Evolutionary conservation across 2,113 vertebrate species (phyloP).

Genomic region (Parotia lawesii): DNA sequence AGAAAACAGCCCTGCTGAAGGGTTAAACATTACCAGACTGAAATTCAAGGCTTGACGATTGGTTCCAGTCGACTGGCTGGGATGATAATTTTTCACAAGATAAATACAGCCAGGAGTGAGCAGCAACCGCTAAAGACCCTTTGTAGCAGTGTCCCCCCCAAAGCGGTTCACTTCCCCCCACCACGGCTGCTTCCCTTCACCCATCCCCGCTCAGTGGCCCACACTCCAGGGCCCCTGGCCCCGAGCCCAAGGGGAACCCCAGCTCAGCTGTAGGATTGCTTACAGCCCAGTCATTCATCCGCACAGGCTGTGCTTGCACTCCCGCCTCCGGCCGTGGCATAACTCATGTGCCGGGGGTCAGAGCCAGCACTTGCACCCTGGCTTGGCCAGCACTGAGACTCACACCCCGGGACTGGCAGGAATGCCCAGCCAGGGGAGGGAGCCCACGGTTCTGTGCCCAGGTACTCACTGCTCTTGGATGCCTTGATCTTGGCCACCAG

Average conservation of each 20-base stretch:
- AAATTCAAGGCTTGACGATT: slow-evolving; percentile 52
- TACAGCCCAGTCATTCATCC: neutral
- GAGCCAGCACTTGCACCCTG: neutral
- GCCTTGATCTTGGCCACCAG: slow-evolving; percentile 79
- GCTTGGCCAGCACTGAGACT: neutral
- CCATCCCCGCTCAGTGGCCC: neutral
- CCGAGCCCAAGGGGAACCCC: neutral
- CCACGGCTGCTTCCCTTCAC: neutral
- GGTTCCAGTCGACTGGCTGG: slow-evolving; percentile 54
- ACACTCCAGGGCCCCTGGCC: neutral
- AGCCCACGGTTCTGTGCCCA: neutral
- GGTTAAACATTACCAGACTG: slow-evolving; percentile 68
- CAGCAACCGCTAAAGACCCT: neutral
- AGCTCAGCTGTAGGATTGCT: neutral
- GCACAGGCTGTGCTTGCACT: neutral
- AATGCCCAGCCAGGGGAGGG: fast-evolving
- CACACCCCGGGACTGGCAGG: fast-evolving
- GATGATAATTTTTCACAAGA: slow-evolving; percentile 58
- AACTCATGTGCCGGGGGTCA: fast-evolving
- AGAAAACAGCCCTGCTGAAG: slow-evolving; percentile 12
- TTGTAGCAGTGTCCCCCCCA: neutral
- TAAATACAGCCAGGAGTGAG: neutral
- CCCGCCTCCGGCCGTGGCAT: fast-evolving
- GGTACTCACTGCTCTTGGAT: slow-evolving; percentile 77
- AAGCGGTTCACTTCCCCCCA: fast-evolving